Evolutionary conservation across 1,140 invertebrate species (phyloP).

Genomic region (Wiebesia pumilae): DNA sequence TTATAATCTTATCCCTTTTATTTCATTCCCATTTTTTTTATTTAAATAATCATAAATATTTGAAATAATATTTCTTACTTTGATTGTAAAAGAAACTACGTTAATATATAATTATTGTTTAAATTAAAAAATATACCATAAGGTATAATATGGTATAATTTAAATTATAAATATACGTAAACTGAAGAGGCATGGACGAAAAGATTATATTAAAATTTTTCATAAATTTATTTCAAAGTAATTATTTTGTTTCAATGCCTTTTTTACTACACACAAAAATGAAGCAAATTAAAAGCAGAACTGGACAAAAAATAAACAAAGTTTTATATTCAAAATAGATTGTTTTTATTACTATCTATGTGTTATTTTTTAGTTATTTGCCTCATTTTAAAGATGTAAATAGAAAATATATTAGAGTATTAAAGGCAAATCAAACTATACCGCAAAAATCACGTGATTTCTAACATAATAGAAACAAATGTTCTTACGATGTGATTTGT

Average conservation of each 20-base stretch:
- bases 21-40: constrained; percentile 15
- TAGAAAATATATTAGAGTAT: not conserved
- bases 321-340: not conserved
- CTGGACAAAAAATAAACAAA: not conserved
- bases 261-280: not conserved
- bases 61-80: too few relatives aligned
- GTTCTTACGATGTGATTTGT: not conserved
- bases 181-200: too few relatives aligned
- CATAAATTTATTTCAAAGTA: too few relatives aligned
- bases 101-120: too few relatives aligned
- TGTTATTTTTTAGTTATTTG: not conserved
- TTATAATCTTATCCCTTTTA: constrained; percentile 29
- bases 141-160: too few relatives aligned
- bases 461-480: not conserved
- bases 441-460: constrained; percentile 18
- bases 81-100: too few relatives aligned
- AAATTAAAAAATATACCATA: too few relatives aligned
- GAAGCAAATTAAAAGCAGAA: not conserved
- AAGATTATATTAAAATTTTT: too few relatives aligned
- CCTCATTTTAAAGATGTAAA: not conserved
- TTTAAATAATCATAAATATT: not conserved
- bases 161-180: too few relatives aligned
- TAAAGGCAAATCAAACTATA: not conserved
- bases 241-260: too few relatives aligned
- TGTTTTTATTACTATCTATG: not conserved